Evolutionary conservation across 2,113 vertebrate species (phyloP).

Genomic region (Xenopus tropicalis): UCB_Xtro_10.0 CM004451.2:63844501-63845000

Average conservation of each 20-base stretch:
- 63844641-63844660: slow-evolving; percentile 56
- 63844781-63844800: slow-evolving; percentile 50
- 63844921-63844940: slow-evolving; percentile 57
- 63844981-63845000: slow-evolving; percentile 53
- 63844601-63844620: slow-evolving; percentile 40
- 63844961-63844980: slow-evolving; percentile 44
- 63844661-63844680: slow-evolving; percentile 53
- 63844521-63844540: slow-evolving; percentile 49
- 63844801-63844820: slow-evolving; percentile 59
- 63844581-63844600: slow-evolving; percentile 48
- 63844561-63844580: slow-evolving; percentile 58
- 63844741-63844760: slow-evolving; percentile 52
- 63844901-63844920: slow-evolving; percentile 62
- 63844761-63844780: slow-evolving; percentile 54
- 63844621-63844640: slow-evolving; percentile 27
- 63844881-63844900: slow-evolving; percentile 57
- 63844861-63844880: slow-evolving; percentile 45
- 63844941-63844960: slow-evolving; percentile 42
- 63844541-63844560: slow-evolving; percentile 54
- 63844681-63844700: slow-evolving; percentile 61
- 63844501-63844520: slow-evolving; percentile 53
- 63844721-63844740: slow-evolving; percentile 57
- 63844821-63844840: slow-evolving; percentile 60
- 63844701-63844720: slow-evolving; percentile 47
- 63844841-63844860: slow-evolving; percentile 49